Percentiles rank a stretch among this genome's conserved stretches.
These are phyloP conservation scores for Leptinotarsa defecta DNA, from an alignment of 1,140 invertebrate genomes.

Conservation along the genomic window DNA sequence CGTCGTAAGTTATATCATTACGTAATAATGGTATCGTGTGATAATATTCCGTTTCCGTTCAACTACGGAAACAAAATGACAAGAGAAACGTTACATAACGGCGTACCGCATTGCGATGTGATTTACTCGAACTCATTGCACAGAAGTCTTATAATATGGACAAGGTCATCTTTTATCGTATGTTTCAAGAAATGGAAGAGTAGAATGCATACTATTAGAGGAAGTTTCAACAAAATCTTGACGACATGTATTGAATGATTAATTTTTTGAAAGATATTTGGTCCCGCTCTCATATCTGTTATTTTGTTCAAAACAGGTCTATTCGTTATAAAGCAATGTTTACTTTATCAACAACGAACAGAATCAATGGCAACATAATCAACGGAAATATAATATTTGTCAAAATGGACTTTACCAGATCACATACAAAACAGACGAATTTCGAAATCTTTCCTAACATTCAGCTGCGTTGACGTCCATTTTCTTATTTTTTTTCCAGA, in stretches of 20 bases:
- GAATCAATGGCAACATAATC: no score
- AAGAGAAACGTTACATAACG: conserved; percentile 10
- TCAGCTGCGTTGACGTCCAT: no score
- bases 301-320: neutral
- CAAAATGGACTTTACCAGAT: no score
- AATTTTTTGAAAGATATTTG: neutral
- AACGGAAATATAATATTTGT: no score
- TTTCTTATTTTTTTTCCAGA: no score
- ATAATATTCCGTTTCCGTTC: conserved; percentile 5
- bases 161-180: neutral
- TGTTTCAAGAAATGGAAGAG: no score
- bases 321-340: no score
- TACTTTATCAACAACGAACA: no score
- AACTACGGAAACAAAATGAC: conserved; percentile 8
- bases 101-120: conserved; percentile 5
- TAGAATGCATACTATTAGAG: no score
- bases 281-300: neutral
- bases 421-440: no score
- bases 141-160: neutral
- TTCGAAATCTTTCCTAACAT: no score
- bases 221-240: neutral
- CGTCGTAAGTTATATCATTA: neutral
- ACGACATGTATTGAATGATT: neutral
- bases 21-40: neutral
- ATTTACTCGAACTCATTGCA: neutral